Evolutionary conservation across 1,140 invertebrate species (phyloP), one percentile per base, ranked within the genome.

Genomic region (Lethocerus indicus): DNA sequence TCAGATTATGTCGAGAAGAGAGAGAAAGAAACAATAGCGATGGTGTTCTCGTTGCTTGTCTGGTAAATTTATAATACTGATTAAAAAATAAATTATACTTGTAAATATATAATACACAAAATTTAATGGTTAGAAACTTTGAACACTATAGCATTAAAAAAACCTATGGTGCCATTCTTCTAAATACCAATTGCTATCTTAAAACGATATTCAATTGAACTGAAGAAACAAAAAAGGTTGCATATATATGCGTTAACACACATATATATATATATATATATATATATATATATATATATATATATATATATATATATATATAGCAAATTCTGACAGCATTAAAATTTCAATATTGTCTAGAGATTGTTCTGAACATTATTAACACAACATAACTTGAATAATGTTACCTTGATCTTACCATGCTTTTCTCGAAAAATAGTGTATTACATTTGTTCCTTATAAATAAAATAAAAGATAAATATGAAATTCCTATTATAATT

Each of bases 21-120:
- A 63, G 68, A 61, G 74, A 74, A 70, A 68, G 74, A 68, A 77
- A 77, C 71, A 67, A 76, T 68, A 73, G 75, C 72, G 77, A 83
- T 74, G 79, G 75, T 62, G 75, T 80, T 51, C 64, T 87, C 50
- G 69, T 84, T 56, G 75, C 77, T 60, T 71, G 82, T 69, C 67
- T 87, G 72, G 73, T 87, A 72, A 67, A 74, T 74, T 40, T n/a
- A n/a, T n/a, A 23, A 32, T 26, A 40, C 6, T 49, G 12, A 14
- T n/a, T 52, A 14, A 52, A 32, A 32, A 9, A 9, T 32, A 32
- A 32, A 32, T 32, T 32, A 32, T n/a, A 9, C n/a, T 32, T 32
- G n/a, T n/a, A n/a, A n/a, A n/a, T n/a, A n/a, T n/a, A n/a, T n/a
- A n/a, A n/a, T n/a, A n/a, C n/a, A n/a, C n/a, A n/a, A n/a, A n/a